A percentile compares a stretch with the other conserved stretches of the same genome.
These are phyloP conservation scores for Tyto alba DNA, from an alignment of 2,113 vertebrate genomes.

Conservation along the genomic window DNA sequence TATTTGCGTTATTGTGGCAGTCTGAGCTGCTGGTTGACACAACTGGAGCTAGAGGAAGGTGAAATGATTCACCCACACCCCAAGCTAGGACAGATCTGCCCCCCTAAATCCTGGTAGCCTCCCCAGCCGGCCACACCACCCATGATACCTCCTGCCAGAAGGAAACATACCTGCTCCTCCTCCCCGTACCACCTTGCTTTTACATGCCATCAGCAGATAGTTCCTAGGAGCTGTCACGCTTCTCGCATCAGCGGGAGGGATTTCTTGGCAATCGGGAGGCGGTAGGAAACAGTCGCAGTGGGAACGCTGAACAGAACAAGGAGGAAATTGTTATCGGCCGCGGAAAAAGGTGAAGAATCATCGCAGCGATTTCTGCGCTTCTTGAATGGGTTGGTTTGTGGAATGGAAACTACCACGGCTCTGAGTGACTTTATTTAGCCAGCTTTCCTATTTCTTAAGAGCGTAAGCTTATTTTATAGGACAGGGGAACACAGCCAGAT, in stretches of 20 bases:
- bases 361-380: not conserved
- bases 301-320: not conserved
- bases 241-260: not conserved
- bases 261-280: not conserved
- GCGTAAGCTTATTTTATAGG: not conserved
- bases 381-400: not conserved
- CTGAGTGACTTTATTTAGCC: not conserved
- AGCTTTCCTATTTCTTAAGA: not conserved
- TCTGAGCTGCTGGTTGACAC: not conserved
- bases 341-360: not conserved
- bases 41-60: not conserved
- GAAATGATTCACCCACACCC: not conserved
- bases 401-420: not conserved
- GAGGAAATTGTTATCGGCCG: not conserved
- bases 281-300: not conserved
- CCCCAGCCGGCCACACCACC: fast-evolving
- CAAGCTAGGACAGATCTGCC: not conserved
- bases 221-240: not conserved
- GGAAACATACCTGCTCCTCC: not conserved
- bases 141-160: not conserved
- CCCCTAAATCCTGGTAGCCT: not conserved
- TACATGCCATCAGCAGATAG: not conserved
- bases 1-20: not conserved
- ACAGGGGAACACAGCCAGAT: conserved; percentile 19
- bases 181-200: not conserved